Evolutionary conservation across 2,113 vertebrate species (phyloP).

Genomic region (Chiloscyllium plagiosum): DNA sequence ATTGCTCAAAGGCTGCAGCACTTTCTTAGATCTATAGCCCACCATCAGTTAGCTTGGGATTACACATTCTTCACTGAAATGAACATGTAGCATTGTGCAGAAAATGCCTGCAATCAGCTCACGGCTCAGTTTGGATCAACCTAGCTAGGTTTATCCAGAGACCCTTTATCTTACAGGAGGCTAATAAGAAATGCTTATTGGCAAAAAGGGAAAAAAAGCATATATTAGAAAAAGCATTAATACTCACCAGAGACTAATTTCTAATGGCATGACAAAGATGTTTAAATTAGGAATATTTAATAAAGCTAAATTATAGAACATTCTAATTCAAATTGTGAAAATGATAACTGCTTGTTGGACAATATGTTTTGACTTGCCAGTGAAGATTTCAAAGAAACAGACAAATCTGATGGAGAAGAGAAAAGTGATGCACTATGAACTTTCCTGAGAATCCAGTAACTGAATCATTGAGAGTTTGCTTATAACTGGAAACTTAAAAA

Average conservation of each 20-base stretch:
- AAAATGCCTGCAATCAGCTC: not conserved
- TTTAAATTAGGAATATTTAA: constrained; percentile 16
- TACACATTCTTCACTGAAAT: not conserved
- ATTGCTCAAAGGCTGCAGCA: not conserved
- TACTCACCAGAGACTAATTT: not conserved
- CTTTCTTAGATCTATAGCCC: not conserved
- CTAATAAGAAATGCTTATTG: not conserved
- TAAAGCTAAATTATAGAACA: not conserved
- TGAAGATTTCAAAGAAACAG: not conserved
- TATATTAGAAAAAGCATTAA: not conserved
- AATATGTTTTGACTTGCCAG: not conserved
- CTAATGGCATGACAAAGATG: not conserved
- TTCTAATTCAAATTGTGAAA: not conserved
- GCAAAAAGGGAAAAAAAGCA: not conserved
- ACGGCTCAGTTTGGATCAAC: not conserved
- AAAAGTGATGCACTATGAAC: not conserved
- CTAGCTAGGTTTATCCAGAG: not conserved
- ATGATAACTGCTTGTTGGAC: not conserved
- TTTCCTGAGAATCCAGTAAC: not conserved
- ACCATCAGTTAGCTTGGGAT: not conserved
- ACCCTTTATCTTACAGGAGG: not conserved
- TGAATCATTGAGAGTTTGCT: not conserved
- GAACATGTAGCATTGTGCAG: not conserved
- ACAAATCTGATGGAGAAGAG: not conserved
- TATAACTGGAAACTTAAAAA: not conserved